phyloP scores from a whole-genome alignment of 1,140 invertebrate genomes.

The Drosophila takahashii region DNA sequence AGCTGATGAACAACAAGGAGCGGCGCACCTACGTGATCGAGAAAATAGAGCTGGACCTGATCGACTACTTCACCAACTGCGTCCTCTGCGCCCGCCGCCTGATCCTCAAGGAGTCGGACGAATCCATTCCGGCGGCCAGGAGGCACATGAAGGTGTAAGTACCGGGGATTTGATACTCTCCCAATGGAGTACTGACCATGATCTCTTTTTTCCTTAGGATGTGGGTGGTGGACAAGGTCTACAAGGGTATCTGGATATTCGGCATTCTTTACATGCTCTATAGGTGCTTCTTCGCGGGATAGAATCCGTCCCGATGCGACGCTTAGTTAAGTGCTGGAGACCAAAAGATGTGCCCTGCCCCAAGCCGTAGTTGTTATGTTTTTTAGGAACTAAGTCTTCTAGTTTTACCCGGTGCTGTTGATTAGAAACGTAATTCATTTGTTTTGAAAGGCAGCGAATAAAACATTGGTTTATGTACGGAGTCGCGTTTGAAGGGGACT shows the following conservation, averaged over 20 bases:
- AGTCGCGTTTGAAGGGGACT: neutral
- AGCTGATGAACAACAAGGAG: conserved; percentile 88
- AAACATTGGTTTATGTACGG: conserved; percentile 44
- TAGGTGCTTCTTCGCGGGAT: conserved; percentile 70
- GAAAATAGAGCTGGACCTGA: conserved; percentile 89
- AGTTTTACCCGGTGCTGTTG: conserved; percentile 65
- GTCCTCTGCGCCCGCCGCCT: conserved; percentile 90
- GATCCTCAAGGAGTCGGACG: conserved; percentile 93
- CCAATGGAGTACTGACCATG: neutral
- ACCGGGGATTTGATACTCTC: neutral
- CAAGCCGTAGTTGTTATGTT: conserved; percentile 46
- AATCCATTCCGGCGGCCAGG: conserved; percentile 91
- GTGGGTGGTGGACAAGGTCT: conserved; percentile 80
- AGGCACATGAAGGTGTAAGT: conserved; percentile 91
- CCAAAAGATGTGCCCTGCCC: conserved; percentile 65
- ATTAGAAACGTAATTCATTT: conserved; percentile 30
- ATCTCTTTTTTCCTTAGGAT: conserved; percentile 51
- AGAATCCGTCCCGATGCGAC: conserved; percentile 8
- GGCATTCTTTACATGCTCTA: conserved; percentile 73
- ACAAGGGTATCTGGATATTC: conserved; percentile 75
- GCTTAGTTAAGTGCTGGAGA: conserved; percentile 72
- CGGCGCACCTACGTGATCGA: conserved; percentile 89
- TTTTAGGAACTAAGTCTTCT: conserved; percentile 39
- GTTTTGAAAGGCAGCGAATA: conserved; percentile 53
- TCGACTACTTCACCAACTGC: conserved; percentile 90